Evolutionary conservation across 2,113 vertebrate genomes (phyloP).

Genomic region (Thalassoma bifasciatum): DNA sequence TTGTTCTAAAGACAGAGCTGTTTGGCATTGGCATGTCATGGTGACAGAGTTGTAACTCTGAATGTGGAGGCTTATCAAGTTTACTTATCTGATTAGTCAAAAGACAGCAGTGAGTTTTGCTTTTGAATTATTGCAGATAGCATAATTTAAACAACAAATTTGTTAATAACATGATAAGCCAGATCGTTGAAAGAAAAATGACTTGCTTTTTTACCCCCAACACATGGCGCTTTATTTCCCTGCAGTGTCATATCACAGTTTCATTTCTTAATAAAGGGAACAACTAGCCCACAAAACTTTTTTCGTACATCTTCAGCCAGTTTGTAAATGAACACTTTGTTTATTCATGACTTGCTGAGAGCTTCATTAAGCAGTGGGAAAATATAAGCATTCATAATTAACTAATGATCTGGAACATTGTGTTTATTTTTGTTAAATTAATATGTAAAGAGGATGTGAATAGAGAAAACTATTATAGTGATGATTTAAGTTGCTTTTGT

Average conservation of each 20-base stretch:
- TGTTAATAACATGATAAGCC: too few relatives aligned
- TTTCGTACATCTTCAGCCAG: background rate
- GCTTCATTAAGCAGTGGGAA: slow-evolving; percentile 36
- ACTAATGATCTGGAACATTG: slow-evolving; percentile 19
- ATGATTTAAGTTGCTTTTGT: slow-evolving; percentile 29
- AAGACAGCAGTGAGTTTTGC: too few relatives aligned
- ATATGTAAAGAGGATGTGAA: slow-evolving; percentile 30
- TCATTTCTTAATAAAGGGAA: background rate
- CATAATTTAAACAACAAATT: too few relatives aligned
- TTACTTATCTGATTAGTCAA: too few relatives aligned
- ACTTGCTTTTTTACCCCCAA: too few relatives aligned
- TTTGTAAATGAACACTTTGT: slow-evolving; percentile 3
- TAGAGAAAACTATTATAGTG: slow-evolving; percentile 13
- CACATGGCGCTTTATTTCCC: background rate
- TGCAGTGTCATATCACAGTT: background rate
- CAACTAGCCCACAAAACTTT: background rate
- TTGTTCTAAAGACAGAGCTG: too few relatives aligned
- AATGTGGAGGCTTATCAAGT: too few relatives aligned
- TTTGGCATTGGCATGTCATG: too few relatives aligned
- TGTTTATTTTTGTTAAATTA: slow-evolving; percentile 4
- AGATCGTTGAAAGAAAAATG: too few relatives aligned
- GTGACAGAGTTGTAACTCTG: too few relatives aligned
- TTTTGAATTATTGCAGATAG: too few relatives aligned
- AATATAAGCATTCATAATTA: slow-evolving; percentile 24
- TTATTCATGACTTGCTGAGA: slow-evolving; percentile 18